These are phyloP conservation scores for Pristionchus japonicus DNA, from an alignment of 2,888 invertebrate genomes.

Conservation along the genomic window DNA sequence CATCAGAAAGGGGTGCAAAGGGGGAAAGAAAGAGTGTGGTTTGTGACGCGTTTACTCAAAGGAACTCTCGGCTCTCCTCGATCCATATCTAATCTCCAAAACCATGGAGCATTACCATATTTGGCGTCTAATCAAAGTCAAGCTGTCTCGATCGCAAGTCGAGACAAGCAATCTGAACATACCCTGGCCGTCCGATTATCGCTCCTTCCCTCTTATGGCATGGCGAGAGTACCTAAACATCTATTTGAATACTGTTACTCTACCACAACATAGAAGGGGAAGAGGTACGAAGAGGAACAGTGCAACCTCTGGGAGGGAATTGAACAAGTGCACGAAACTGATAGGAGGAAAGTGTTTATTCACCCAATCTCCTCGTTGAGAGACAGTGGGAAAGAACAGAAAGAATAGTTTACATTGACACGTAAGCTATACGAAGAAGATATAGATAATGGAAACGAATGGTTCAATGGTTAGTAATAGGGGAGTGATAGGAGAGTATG, in stretches of 20 bases:
- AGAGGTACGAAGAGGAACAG: not conserved
- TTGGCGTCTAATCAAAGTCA: not conserved
- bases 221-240: not conserved
- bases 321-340: not conserved
- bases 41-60: not conserved
- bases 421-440: not conserved
- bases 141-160: not conserved
- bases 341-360: not conserved
- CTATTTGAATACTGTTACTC: not conserved
- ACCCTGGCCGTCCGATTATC: not conserved
- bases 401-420: not conserved
- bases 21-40: not conserved
- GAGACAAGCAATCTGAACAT: not conserved
- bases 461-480: not conserved
- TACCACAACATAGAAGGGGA: not conserved
- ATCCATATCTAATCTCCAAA: no score
- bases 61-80: not conserved
- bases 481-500: no score
- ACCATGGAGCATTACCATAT: not conserved
- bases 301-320: not conserved
- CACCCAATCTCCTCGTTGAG: not conserved
- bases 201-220: slow-evolving; percentile 5
- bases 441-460: not conserved
- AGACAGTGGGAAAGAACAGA: not conserved
- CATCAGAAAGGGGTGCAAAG: not conserved